Conservation (phyloP, 1,140 invertebrate genomes). For the Trypoxylus dichotomus region DNA sequence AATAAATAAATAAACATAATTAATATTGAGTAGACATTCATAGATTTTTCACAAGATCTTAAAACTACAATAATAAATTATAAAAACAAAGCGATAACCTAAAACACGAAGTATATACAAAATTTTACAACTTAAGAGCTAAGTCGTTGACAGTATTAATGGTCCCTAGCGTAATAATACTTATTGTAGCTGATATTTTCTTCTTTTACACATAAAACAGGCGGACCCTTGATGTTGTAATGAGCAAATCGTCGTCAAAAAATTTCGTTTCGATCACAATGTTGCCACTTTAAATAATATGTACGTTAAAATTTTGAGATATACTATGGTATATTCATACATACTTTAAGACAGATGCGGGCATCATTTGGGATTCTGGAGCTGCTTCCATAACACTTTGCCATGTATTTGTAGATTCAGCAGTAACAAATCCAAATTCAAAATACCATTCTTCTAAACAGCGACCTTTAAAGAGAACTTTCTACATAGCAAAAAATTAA, state of each 20-base stretch:
- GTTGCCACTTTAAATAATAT: slow-evolving; percentile 81
- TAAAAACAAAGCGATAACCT: background rate
- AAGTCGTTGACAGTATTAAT: background rate
- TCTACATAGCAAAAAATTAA: slow-evolving; percentile 56
- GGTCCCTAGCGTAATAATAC: background rate
- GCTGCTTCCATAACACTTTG: slow-evolving; percentile 97
- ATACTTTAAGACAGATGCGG: slow-evolving; percentile 93
- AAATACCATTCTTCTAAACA: slow-evolving; percentile 98
- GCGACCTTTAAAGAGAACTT: slow-evolving; percentile 75
- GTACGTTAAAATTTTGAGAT: slow-evolving; percentile 17
- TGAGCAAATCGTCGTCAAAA: slow-evolving; percentile 92
- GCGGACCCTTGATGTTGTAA: slow-evolving; percentile 93
- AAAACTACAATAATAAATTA: background rate
- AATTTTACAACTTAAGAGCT: background rate
- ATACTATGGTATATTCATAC: slow-evolving; percentile 31
- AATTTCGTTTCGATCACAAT: slow-evolving; percentile 99
- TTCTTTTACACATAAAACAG: slow-evolving; percentile 80
- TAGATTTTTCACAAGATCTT: background rate
- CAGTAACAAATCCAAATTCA: slow-evolving; percentile 99
- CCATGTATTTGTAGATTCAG: slow-evolving; percentile 99
- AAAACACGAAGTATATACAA: background rate
- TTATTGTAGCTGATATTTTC: background rate
- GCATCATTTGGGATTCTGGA: slow-evolving; percentile 99
- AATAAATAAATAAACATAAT: background rate
- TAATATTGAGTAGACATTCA: background rate